phyloP scores from a whole-genome alignment of 2,113 vertebrate species.

The Salvator merianae region DNA sequence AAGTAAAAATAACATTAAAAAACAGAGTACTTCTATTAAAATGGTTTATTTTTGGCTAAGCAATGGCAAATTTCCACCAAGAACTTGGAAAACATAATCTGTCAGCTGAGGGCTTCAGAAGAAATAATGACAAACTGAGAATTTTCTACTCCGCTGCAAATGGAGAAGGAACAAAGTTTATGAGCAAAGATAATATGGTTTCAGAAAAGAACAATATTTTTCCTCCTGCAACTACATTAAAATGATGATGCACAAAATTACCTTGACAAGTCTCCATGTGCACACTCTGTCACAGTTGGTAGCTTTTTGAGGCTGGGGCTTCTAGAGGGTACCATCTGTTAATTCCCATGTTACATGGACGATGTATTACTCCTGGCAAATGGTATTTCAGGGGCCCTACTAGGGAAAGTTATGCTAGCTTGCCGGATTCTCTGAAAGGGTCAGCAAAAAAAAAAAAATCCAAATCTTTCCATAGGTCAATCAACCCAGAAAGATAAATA shows the following conservation, averaged over 20 bases:
- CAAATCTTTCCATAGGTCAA: slow-evolving; percentile 28
- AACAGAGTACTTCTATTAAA: too few relatives aligned
- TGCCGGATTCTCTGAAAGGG: slow-evolving; percentile 29
- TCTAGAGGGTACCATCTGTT: neutral
- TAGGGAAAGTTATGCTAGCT: slow-evolving; percentile 22
- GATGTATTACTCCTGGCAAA: slow-evolving; percentile 1
- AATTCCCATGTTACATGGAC: slow-evolving; percentile 20
- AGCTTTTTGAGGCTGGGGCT: neutral
- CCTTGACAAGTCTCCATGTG: slow-evolving; percentile 41
- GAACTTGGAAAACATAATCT: slow-evolving; percentile 63
- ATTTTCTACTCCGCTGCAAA: slow-evolving; percentile 15
- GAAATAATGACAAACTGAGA: slow-evolving; percentile 51
- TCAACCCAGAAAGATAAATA: slow-evolving; percentile 5
- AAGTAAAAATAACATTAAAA: too few relatives aligned
- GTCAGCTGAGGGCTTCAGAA: slow-evolving; percentile 35
- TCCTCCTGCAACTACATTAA: slow-evolving; percentile 4
- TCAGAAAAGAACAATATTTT: slow-evolving; percentile 36
- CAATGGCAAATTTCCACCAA: slow-evolving; percentile 47
- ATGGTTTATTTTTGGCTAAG: slow-evolving; percentile 24
- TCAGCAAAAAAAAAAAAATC: neutral
- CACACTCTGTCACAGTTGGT: slow-evolving; percentile 44
- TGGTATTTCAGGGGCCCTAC: slow-evolving; percentile 15
- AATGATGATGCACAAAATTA: neutral
- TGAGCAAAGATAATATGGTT: slow-evolving; percentile 35
- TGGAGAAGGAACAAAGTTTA: slow-evolving; percentile 32